phyloP scores from a whole-genome alignment of 2,113 vertebrate genomes.

The Pachyramphus minor region DNA sequence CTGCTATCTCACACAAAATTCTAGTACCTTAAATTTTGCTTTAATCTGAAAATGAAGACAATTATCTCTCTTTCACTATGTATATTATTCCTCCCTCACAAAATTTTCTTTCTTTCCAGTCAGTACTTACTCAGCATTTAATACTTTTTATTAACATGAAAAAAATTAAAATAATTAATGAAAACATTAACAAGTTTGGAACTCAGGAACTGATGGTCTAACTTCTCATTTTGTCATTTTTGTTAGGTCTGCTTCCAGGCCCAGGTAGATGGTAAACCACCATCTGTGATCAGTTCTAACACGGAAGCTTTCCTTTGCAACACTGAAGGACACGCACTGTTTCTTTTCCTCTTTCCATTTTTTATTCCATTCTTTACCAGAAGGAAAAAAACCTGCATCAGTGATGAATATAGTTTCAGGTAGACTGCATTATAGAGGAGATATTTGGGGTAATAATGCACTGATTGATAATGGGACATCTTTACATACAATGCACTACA shows the following conservation, averaged over 20 bases:
- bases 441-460: not conserved
- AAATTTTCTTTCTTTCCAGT: not conserved
- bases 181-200: not conserved
- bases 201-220: not conserved
- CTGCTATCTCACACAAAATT: not conserved
- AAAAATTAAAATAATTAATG: not conserved
- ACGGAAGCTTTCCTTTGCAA: not conserved
- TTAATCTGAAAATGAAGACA: not conserved
- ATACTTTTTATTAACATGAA: not conserved
- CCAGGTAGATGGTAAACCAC: not conserved
- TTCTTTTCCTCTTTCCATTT: not conserved
- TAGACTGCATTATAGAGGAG: not conserved
- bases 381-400: not conserved
- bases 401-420: not conserved
- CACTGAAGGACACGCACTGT: not conserved
- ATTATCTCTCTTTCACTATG: not conserved
- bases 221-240: not conserved
- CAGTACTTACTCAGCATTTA: not conserved
- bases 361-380: not conserved
- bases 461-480: not conserved
- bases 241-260: not conserved
- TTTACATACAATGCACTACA: not conserved
- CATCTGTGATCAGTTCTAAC: not conserved
- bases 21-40: not conserved
- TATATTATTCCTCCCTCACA: not conserved